Evolutionary conservation across 2,888 invertebrate species (phyloP), one percentile per base, ranked within the genome.

Genomic region (Epinotia brunnichana): DNA sequence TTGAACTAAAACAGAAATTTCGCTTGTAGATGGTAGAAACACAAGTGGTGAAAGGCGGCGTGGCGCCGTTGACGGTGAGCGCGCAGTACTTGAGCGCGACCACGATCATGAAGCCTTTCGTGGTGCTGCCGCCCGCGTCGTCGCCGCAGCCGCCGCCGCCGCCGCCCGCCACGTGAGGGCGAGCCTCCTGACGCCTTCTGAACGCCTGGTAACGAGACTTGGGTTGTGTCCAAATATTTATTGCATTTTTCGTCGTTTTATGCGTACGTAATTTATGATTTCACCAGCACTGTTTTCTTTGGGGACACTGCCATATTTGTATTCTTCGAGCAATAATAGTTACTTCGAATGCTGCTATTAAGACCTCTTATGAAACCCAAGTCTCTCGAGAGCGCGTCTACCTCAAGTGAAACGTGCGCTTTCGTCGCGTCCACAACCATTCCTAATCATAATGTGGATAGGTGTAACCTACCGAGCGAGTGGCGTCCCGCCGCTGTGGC

Each of bases 61-160:
- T 92, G 70, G 94, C 94, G 74, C 94, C 96, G 79, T 94, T 95
- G 73, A 90, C 95, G 70, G 94, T 95, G 76, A 95, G 95, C 87
- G 94, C 95, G 77, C 96, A 96, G 90, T 96, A 96, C 88, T 89
- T 95, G 73, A 94, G 94, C 83, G 91, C 94, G 41, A 91, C 94
- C 60, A 91, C 94, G 74, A 90, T 96, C 73, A 95, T 96, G 62
- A 96, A 96, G 85, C 96, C 96, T 1, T 94, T 96, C 59, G 95
- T 96, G 68, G 95, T 96, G 72, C 95, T 95, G 74, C 86, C 83
- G 44, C 29, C 51, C 60, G 60, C 53, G 44, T 44, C 88, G 41
- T 84, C 79, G 77, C 77, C 83, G 56, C 80, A 80, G n/a, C 78
- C 80, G 73, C 75, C 76, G 17, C 53, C 19, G 53, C 61, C 61